These are phyloP conservation scores for Volucella zonaria DNA, from an alignment of 2,888 invertebrate genomes.

Conservation along the genomic window DNA sequence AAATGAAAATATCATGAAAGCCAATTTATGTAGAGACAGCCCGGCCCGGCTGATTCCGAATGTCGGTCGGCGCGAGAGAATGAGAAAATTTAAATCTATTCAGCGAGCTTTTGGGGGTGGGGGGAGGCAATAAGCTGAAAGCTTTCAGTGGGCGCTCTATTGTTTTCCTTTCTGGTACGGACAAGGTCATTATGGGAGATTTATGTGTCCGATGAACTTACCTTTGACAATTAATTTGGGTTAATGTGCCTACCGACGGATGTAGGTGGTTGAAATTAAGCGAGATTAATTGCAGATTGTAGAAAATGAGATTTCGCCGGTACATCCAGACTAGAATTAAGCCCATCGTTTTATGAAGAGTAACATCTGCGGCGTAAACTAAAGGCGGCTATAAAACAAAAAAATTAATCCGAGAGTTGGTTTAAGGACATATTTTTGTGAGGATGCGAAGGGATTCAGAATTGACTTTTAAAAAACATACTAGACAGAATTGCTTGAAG, in stretches of 20 bases:
- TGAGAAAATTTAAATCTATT: background rate
- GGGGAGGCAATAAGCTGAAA: constrained; percentile 4
- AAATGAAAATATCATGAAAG: no score
- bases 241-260: constrained; percentile 34
- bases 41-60: no score
- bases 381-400: no score
- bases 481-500: no score
- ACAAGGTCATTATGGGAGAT: constrained; percentile 68
- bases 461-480: no score
- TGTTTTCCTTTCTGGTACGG: constrained; percentile 6
- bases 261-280: constrained; percentile 13
- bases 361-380: no score
- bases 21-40: no score
- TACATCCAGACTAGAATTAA: background rate
- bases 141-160: constrained; percentile 44
- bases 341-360: no score
- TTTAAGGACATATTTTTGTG: no score
- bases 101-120: constrained; percentile 26
- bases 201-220: constrained; percentile 65
- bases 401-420: no score
- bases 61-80: no score
- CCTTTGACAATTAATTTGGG: constrained; percentile 42
- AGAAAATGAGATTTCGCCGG: background rate
- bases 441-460: no score
- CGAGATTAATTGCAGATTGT: background rate